These are phyloP conservation scores for Bombus haemorrhoidalis DNA, from an alignment of 1,140 invertebrate genomes.

Conservation along the genomic window DNA sequence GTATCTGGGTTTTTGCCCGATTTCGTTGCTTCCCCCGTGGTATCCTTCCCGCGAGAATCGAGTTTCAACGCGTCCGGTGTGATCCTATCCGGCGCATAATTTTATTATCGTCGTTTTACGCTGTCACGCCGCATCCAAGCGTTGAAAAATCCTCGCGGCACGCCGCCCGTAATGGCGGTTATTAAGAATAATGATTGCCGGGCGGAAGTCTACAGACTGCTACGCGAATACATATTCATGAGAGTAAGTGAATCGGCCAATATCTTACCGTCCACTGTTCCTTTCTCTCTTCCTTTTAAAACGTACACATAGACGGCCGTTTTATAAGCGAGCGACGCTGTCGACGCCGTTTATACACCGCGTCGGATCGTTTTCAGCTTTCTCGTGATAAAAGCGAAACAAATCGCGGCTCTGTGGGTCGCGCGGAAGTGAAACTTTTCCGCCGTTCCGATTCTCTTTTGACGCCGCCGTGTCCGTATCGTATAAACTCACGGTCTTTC, in stretches of 20 bases:
- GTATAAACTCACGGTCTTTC: neutral
- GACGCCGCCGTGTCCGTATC: neutral
- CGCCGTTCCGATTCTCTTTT: neutral
- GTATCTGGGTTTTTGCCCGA: too few species aligned
- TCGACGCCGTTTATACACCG: neutral
- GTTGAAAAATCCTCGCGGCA: constrained; percentile 58
- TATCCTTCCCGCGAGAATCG: neutral
- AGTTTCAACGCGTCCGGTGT: neutral
- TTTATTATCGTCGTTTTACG: constrained; percentile 55
- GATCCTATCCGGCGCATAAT: constrained; percentile 45
- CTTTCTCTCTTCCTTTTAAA: neutral
- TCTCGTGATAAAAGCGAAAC: constrained; percentile 16
- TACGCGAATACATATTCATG: constrained; percentile 66
- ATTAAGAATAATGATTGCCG: constrained; percentile 69
- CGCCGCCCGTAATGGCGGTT: constrained; percentile 56
- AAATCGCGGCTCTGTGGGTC: neutral
- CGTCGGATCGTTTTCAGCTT: constrained; percentile 7
- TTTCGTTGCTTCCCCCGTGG: neutral
- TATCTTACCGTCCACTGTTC: constrained; percentile 45
- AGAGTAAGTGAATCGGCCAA: constrained; percentile 67
- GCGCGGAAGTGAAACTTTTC: constrained; percentile 1
- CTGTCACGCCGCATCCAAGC: constrained; percentile 40
- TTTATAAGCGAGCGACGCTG: neutral
- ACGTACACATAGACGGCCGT: neutral
- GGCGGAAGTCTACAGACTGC: constrained; percentile 55